Base-by-base conservation (phyloP, 2,888 invertebrate species). In the Andrena chrysosceles region DNA sequence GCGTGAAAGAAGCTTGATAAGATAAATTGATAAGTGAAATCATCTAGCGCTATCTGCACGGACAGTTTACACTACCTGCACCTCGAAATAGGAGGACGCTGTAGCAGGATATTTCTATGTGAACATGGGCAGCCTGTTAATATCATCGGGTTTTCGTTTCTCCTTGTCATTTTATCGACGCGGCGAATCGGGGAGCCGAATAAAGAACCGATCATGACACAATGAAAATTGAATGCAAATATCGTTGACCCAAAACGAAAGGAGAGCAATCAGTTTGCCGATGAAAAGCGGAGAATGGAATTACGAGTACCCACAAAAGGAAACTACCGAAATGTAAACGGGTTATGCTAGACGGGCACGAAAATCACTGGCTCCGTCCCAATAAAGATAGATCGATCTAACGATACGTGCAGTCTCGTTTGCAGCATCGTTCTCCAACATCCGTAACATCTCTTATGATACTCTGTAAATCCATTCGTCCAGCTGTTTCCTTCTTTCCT, bases 201-300 rank as follows among this genome's bases (percentile, higher is more conserved):
- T 62, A 67, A 71, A 71, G 70, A 76, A 62, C 49, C 54, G 60
- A 62, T 52, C 64, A 67, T 48, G 82, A 76, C 63, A 76, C 83
- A 63, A 76, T 67, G 81, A 82, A 74, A 82, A 82, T 81, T 70
- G 70, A 82, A 82, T 83, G 67, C 83, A 82, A 82, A 82, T 83
- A 82, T 76, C 83, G 83, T 76, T 83, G 82, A 82, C 82, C 83
- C 59, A 52, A 82, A 83, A 82, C 67, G 83, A 62, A 56, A 62
- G 33, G 23, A 35, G 48, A 82, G 59, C 67, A 82, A 83, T 75
- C 82, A 75, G 76, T 82, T 63, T 29, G 66, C 16, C 83, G 70
- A 76, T 76, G 82, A 52, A 71, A 82, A 33, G 23, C 62, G 70
- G 16, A 3, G 67, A 76, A 82, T 67, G 67, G 42, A 82, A 83